A percentile compares a stretch with the other conserved stretches of the same genome.
Conservation (phyloP, 2,113 vertebrate species). For the Myotis lucifugus region DNA sequence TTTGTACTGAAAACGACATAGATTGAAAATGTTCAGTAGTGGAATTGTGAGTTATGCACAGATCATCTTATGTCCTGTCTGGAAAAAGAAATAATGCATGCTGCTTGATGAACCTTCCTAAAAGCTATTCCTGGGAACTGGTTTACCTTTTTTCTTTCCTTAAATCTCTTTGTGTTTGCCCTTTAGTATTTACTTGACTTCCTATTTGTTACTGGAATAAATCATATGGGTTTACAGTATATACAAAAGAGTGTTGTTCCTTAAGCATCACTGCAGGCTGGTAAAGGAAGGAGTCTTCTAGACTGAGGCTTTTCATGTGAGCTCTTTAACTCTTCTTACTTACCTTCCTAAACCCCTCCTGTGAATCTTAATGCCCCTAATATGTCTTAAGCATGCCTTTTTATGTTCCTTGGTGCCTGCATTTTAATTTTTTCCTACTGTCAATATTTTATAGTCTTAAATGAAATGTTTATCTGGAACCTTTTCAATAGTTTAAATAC, state of each 20-base stretch:
- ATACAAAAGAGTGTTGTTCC: slow-evolving; percentile 13
- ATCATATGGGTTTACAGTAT: slow-evolving; percentile 50
- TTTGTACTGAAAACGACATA: slow-evolving; percentile 43
- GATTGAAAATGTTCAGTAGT: slow-evolving; percentile 46
- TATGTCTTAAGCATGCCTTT: slow-evolving; percentile 30
- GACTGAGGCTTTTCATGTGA: slow-evolving; percentile 9
- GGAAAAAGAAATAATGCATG: slow-evolving; percentile 28
- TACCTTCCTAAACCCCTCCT: not conserved
- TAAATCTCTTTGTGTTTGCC: slow-evolving; percentile 56
- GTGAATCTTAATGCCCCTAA: slow-evolving; percentile 20
- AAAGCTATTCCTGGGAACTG: slow-evolving; percentile 42
- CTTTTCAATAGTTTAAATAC: slow-evolving; percentile 46
- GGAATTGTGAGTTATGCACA: not conserved
- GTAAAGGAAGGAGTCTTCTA: not conserved
- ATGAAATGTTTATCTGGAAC: slow-evolving; percentile 27
- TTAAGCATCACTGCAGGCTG: not conserved
- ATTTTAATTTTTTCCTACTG: slow-evolving; percentile 24
- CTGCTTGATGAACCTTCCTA: slow-evolving; percentile 53
- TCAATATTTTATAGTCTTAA: slow-evolving; percentile 41
- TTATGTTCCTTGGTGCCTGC: slow-evolving; percentile 27
- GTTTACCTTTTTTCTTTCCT: slow-evolving; percentile 43
- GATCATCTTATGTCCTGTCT: slow-evolving; percentile 38
- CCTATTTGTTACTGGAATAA: slow-evolving; percentile 60
- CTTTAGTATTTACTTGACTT: slow-evolving; percentile 51
- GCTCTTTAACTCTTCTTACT: slow-evolving; percentile 15